Evolutionary conservation across 2,888 invertebrate genomes (phyloP), one percentile per base, ranked within the genome.

Genomic region (Aphidoletes aphidimyza): DNA sequence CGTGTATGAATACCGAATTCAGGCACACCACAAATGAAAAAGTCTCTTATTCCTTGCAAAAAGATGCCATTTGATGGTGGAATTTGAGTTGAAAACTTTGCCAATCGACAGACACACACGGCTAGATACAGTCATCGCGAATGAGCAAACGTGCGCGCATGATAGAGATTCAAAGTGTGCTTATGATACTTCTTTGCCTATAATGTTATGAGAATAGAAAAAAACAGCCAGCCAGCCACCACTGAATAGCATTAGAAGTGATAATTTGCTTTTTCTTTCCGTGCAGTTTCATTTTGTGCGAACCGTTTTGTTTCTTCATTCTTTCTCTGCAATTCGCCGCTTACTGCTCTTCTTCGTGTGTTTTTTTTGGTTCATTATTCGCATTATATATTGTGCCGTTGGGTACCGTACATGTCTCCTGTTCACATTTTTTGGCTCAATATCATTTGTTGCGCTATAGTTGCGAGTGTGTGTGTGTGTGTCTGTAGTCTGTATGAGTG

Each of bases 1-100:
- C 81, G 81, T 37, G 22, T 81, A 81, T n/a, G 37, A 81, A 81
- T 37, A 81, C 81, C 81, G n/a, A 81, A 81, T 81, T 81, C 81
- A 22, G n/a, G 69, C 69, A n/a, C n/a, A 69, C 69, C 69, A 69
- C 30, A 30, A 69, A 69, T n/a, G 26, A 11, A 69, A 69, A 26
- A 3, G 11, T 69, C 26, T 22, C 6, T 22, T 19, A 26, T 22
- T 30, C 30, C n/a, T n/a, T n/a, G n/a, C n/a, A n/a, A n/a, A n/a
- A n/a, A n/a, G 54, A 54, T 69, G 14, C 69, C 69, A 69, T 30
- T 69, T 69, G 9, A 69, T 69, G n/a, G 11, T 69, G 69, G 34
- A 69, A 69, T 26, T 69, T 30, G 11, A 6, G 34, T 34, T 69
- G 9, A 3, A 26, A 30, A 11, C 69, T 14, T 5, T 69, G 0